Conservation (phyloP, 2,113 vertebrate genomes). For the Cairina moschata region DNA sequence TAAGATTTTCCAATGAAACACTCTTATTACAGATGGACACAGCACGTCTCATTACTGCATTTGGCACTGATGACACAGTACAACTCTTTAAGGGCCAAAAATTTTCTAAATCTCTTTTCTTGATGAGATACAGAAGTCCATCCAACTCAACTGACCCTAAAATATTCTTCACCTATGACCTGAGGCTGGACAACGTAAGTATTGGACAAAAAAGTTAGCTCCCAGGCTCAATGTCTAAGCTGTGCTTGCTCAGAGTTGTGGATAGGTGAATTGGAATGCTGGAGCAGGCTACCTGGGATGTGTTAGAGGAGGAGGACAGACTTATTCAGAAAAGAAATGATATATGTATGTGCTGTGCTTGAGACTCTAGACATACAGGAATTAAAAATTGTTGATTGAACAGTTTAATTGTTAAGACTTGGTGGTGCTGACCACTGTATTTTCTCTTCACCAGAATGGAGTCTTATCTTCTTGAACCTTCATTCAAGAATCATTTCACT, state of each 20-base stretch:
- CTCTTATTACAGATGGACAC: slow-evolving; percentile 54
- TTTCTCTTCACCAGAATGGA: not conserved
- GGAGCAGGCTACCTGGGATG: not conserved
- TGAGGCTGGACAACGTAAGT: slow-evolving; percentile 63
- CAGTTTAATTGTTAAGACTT: not conserved
- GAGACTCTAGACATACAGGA: not conserved
- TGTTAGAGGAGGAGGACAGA: too few species aligned
- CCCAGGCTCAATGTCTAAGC: not conserved
- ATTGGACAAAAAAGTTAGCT: not conserved
- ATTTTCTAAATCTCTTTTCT: slow-evolving; percentile 66
- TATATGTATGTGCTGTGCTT: not conserved
- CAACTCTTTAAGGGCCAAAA: slow-evolving; percentile 24
- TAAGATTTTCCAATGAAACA: not conserved
- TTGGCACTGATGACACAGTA: slow-evolving; percentile 39
- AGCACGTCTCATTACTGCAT: slow-evolving; percentile 19
- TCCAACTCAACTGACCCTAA: not conserved
- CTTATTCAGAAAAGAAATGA: not conserved
- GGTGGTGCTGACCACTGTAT: not conserved
- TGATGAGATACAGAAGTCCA: slow-evolving; percentile 33
- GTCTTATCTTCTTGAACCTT: not conserved
- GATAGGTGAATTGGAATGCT: not conserved
- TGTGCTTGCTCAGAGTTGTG: not conserved
- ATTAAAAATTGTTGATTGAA: not conserved
- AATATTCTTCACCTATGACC: slow-evolving; percentile 52
- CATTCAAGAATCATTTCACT: not conserved